A percentile compares a stretch with the other conserved stretches of the same genome.
Conservation (phyloP, 1,140 invertebrate genomes). For the Solenopsis fugax region DNA sequence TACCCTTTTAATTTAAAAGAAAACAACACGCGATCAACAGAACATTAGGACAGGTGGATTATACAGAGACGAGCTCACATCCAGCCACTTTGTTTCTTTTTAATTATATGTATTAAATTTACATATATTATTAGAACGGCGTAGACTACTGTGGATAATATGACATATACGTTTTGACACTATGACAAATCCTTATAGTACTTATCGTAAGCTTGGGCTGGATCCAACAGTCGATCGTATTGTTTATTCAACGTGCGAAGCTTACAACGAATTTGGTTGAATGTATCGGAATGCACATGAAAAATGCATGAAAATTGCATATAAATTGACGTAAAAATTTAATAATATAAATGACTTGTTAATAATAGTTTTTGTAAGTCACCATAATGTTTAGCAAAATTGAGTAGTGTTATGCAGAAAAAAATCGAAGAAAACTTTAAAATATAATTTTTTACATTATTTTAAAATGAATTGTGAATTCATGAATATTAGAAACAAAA, state of each 20-base stretch:
- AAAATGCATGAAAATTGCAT: not conserved
- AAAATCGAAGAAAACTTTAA: not conserved
- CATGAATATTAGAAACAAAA: not conserved
- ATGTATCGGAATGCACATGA: not conserved
- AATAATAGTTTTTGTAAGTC: not conserved
- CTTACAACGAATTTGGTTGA: not conserved
- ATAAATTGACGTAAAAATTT: not conserved
- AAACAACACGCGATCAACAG: not conserved
- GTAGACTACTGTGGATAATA: slow-evolving; percentile 53
- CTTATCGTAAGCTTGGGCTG: not conserved
- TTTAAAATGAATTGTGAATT: not conserved
- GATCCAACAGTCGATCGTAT: not conserved
- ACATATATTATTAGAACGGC: slow-evolving; percentile 77
- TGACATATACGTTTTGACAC: not conserved
- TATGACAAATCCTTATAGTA: slow-evolving; percentile 41
- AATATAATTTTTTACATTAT: not conserved
- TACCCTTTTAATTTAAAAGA: not conserved
- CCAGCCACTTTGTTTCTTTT: slow-evolving; percentile 78
- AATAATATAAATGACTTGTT: not conserved
- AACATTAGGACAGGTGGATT: not conserved
- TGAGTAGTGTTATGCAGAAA: not conserved
- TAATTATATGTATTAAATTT: slow-evolving; percentile 80
- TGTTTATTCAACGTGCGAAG: slow-evolving; percentile 4
- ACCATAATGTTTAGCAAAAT: not conserved
- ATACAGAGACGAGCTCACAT: slow-evolving; percentile 53